Percentiles rank a stretch among this genome's conserved stretches.
Evolutionary conservation across 1,140 invertebrate genomes (phyloP).

Genomic region (Choristoneura fumiferana): DNA sequence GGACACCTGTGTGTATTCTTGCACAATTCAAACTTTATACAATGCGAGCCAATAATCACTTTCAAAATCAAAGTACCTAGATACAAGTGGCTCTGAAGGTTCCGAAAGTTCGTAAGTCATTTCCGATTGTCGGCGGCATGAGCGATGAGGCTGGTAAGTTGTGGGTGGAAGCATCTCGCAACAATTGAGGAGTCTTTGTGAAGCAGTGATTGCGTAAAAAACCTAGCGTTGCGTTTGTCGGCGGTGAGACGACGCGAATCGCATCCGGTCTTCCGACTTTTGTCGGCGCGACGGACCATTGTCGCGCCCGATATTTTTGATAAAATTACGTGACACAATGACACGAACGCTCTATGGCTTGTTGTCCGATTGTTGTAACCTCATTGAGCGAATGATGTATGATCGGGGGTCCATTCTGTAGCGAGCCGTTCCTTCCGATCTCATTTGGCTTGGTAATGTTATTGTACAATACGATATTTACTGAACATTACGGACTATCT

Average conservation of each 20-base stretch:
- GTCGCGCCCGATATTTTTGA: slow-evolving; percentile 71
- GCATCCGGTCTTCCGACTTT: slow-evolving; percentile 77
- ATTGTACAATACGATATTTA: slow-evolving; percentile 50
- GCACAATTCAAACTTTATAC: slow-evolving; percentile 29
- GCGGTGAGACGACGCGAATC: slow-evolving; percentile 68
- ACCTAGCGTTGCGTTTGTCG: slow-evolving; percentile 53
- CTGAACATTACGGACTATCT: slow-evolving; percentile 37
- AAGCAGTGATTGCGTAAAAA: slow-evolving; percentile 61
- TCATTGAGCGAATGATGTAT: slow-evolving; percentile 73
- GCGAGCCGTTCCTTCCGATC: slow-evolving; percentile 58
- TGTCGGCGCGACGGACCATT: slow-evolving; percentile 59
- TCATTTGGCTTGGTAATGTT: slow-evolving; percentile 47
- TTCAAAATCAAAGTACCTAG: slow-evolving; percentile 33
- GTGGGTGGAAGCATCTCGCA: slow-evolving; percentile 73
- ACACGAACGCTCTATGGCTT: slow-evolving; percentile 54
- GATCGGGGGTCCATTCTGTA: slow-evolving; percentile 33
- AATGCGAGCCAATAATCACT: slow-evolving; percentile 25
- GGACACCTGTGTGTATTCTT: slow-evolving; percentile 60
- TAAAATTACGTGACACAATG: slow-evolving; percentile 74
- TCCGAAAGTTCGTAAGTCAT: slow-evolving; percentile 65
- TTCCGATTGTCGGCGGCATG: slow-evolving; percentile 71
- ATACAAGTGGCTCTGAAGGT: slow-evolving; percentile 66
- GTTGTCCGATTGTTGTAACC: slow-evolving; percentile 70
- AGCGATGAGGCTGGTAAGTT: slow-evolving; percentile 61
- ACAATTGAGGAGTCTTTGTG: slow-evolving; percentile 55